These are phyloP conservation scores for Aphelenchoides fujianensis DNA, from an alignment of 1,140 invertebrate species.

Conservation along the genomic window DNA sequence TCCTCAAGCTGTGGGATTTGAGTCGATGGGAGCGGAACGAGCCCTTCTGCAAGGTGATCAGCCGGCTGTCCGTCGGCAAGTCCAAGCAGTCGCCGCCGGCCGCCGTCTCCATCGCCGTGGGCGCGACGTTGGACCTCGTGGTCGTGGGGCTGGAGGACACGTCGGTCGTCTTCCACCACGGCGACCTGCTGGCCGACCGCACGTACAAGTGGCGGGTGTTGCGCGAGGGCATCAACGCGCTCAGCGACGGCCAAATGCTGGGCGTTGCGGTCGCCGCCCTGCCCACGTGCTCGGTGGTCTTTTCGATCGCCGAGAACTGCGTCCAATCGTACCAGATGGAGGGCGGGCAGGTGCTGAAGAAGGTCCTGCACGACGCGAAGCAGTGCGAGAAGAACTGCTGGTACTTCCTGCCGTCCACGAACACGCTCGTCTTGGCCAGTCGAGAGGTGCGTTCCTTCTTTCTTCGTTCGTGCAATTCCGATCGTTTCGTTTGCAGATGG, in stretches of 20 bases:
- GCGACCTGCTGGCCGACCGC: slow-evolving; percentile 44
- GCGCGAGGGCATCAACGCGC: slow-evolving; percentile 22
- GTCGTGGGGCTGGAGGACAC: slow-evolving; percentile 42
- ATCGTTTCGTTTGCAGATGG: slow-evolving; percentile 42
- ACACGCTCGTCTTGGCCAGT: slow-evolving; percentile 48
- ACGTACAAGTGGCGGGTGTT: slow-evolving; percentile 30
- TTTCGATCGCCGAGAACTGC: slow-evolving; percentile 42
- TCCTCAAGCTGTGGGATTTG: slow-evolving; percentile 52
- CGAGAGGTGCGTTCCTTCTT: slow-evolving; percentile 33
- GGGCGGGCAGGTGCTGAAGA: slow-evolving; percentile 25
- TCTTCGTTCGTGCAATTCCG: not conserved
- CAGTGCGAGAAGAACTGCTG: slow-evolving; percentile 50
- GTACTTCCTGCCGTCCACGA: slow-evolving; percentile 36
- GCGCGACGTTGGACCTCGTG: slow-evolving; percentile 26
- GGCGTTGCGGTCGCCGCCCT: slow-evolving; percentile 34
- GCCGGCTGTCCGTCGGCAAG: slow-evolving; percentile 20
- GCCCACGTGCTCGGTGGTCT: slow-evolving; percentile 34
- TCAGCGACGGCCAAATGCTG: slow-evolving; percentile 33
- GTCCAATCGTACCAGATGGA: slow-evolving; percentile 41
- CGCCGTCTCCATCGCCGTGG: slow-evolving; percentile 30
- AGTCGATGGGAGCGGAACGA: slow-evolving; percentile 33
- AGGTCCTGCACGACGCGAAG: slow-evolving; percentile 35
- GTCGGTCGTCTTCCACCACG: slow-evolving; percentile 42
- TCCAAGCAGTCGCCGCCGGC: slow-evolving; percentile 21
- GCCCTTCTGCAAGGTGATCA: slow-evolving; percentile 34